Base-by-base conservation (phyloP, 2,888 invertebrate species). In the Sarcophaga subvicina region DNA sequence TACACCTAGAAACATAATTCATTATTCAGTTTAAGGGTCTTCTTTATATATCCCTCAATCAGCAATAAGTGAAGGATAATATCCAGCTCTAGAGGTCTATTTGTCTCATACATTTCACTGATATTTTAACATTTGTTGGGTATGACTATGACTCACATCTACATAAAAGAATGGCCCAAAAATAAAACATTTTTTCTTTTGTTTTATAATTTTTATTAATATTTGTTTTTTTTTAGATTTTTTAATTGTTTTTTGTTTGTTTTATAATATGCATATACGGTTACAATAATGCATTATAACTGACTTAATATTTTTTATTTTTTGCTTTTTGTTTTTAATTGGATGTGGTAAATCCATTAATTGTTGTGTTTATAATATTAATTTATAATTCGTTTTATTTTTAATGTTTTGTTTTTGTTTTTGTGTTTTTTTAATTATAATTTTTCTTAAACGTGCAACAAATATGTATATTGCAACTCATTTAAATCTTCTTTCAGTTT, bases 211-310 rank as follows among this genome's bases (percentile, higher is more conserved):
- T 78, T 87, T 87, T 84, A 84, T 87, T 83, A 83, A 86, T 83
- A 83, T 83, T 86, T 77, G 49, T 86, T 83, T 80, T 77, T 70
- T 75, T 37, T 37, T 37, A 10, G 37, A 37, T 37, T 37, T 37
- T 37, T 37, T 37, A 37, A 37, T 37, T 37, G 22, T 47, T 82
- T 54, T 62, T 37, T 69, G 17, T 76, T 64, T 64, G 27, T 71
- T 79, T 80, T 77, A 63, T 83, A 79, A 80, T 87, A 81, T 87
- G 87, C 87, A 87, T 81, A 87, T 79, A 80, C 66, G 87, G 77
- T 84, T 86, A 86, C 83, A 86, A 86, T 83, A 86, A 86, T 86
- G 86, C 86, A 86, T 83, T 86, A 83, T 86, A 87, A 87, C 80
- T 87, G 84, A 81, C 87, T 87, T 87, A 81, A 80, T 86, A 70